These are phyloP conservation scores for Tauraco hartlaubi DNA, from an alignment of 2,797 vertebrate species.

Conservation along the genomic window DNA sequence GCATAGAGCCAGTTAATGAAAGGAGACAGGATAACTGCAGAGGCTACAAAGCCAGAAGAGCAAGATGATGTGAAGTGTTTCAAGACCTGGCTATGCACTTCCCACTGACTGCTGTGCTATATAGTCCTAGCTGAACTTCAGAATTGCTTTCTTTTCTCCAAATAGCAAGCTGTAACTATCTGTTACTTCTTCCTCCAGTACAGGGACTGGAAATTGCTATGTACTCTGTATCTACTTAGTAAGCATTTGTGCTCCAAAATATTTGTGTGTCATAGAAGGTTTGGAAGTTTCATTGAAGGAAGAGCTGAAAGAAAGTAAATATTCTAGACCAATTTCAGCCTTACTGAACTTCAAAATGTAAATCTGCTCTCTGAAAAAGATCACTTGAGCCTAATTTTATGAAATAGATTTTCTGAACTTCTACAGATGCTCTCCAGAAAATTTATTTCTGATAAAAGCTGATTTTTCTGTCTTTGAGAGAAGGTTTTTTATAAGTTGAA, in stretches of 20 bases:
- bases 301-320: neutral
- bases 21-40: neutral
- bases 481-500: neutral
- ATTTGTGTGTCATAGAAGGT: neutral
- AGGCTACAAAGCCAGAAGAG: neutral
- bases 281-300: neutral
- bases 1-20: neutral
- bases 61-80: neutral
- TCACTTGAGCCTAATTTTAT: neutral
- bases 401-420: neutral
- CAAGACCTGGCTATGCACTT: neutral
- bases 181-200: neutral
- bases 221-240: neutral
- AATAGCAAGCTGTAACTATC: neutral
- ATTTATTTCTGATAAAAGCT: neutral
- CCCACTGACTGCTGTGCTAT: neutral
- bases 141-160: neutral
- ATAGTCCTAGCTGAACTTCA: neutral
- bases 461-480: neutral
- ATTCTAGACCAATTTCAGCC: neutral
- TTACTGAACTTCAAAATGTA: neutral
- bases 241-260: neutral
- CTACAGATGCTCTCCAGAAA: neutral
- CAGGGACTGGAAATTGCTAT: neutral
- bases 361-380: neutral